phyloP scores from a whole-genome alignment of 2,888 invertebrate species.

The Fragum fragum region DNA sequence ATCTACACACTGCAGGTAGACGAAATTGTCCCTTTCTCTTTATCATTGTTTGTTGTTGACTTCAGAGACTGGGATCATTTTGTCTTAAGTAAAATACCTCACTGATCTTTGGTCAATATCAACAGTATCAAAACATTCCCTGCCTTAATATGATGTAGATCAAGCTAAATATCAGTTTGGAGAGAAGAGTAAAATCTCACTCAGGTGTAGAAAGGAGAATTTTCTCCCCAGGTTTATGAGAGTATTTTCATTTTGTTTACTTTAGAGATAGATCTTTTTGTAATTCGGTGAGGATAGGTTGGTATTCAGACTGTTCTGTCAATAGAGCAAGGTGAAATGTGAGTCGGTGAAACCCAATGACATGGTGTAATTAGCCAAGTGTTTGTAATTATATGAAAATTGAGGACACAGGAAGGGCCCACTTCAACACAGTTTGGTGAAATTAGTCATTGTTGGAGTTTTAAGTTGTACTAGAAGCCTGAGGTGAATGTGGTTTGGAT shows the following conservation, averaged over 20 bases:
- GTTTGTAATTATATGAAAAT: slow-evolving; percentile 22
- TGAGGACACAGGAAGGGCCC: slow-evolving; percentile 31
- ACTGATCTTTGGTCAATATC: too few species aligned
- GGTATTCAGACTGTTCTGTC: slow-evolving; percentile 10
- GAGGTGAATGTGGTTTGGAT: slow-evolving; percentile 48
- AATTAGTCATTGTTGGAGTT: slow-evolving; percentile 51
- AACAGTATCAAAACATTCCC: too few species aligned
- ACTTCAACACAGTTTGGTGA: slow-evolving; percentile 44
- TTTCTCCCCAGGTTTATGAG: slow-evolving; percentile 19
- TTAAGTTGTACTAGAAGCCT: slow-evolving; percentile 35
- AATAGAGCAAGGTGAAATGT: slow-evolving; percentile 23
- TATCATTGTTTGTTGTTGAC: not conserved
- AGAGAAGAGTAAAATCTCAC: not conserved
- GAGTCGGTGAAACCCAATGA: slow-evolving; percentile 17
- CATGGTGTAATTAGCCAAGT: slow-evolving; percentile 22
- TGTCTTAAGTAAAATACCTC: too few species aligned
- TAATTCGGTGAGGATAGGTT: slow-evolving; percentile 24
- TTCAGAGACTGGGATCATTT: too few species aligned
- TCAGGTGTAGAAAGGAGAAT: slow-evolving; percentile 26
- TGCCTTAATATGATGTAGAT: too few species aligned
- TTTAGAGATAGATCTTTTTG: slow-evolving; percentile 25
- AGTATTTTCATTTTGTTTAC: slow-evolving; percentile 25
- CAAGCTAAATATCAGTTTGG: too few species aligned
- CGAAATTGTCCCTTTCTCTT: not conserved
- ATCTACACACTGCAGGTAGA: slow-evolving; percentile 23